These are phyloP conservation scores for Anoura caudifer DNA, from an alignment of 2,113 vertebrate species.

Conservation along the genomic window DNA sequence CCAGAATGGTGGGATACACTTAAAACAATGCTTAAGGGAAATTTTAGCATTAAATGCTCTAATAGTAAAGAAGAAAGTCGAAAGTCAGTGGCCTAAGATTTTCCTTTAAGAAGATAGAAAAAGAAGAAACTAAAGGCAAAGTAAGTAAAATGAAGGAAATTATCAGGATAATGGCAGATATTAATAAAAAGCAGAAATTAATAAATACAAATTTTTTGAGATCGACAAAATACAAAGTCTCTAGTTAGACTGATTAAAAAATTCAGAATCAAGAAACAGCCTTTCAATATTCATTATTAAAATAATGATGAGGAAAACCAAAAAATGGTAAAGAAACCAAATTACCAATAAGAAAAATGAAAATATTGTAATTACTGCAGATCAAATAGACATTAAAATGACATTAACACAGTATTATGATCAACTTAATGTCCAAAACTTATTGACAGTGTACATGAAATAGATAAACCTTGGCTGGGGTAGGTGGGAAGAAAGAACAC, in stretches of 20 bases:
- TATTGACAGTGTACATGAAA: background rate
- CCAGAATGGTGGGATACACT: background rate
- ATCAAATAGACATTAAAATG: background rate
- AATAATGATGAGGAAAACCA: background rate
- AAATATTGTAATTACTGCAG: background rate
- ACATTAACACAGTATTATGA: background rate
- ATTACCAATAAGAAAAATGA: background rate
- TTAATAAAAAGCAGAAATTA: background rate
- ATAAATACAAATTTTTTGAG: background rate
- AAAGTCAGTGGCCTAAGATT: background rate
- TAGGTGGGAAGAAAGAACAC: background rate
- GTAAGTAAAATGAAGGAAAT: background rate
- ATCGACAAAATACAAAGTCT: background rate
- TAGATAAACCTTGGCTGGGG: background rate
- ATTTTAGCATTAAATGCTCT: background rate
- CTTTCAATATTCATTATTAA: background rate
- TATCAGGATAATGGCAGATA: background rate
- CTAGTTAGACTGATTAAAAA: background rate
- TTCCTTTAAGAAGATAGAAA: background rate
- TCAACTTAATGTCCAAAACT: background rate
- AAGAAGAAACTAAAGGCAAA: background rate
- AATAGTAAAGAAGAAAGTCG: background rate
- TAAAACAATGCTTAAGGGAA: background rate
- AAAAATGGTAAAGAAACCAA: background rate
- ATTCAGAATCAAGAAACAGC: background rate